Evolutionary conservation across 2,888 invertebrate genomes (phyloP).

Genomic region (Plutella xylostella): DNA sequence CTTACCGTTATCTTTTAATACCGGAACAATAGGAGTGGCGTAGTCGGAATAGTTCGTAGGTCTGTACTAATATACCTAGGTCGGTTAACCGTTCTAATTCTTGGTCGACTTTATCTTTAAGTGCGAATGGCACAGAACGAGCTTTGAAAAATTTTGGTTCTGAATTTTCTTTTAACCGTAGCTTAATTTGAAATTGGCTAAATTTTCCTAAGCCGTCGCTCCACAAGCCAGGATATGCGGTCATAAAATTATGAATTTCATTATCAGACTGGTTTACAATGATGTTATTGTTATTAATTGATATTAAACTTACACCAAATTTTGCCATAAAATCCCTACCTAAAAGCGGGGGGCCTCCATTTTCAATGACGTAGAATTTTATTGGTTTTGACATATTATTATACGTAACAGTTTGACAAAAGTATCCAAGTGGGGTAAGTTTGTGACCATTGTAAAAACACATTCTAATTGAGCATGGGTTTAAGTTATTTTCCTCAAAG

Average conservation of each 20-base stretch:
- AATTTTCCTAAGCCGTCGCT: slow-evolving; percentile 10
- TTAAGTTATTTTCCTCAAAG: background rate
- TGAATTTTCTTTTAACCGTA: slow-evolving; percentile 9
- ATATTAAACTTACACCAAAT: background rate
- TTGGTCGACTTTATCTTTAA: background rate
- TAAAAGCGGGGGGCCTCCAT: slow-evolving; percentile 5
- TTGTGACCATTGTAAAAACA: slow-evolving; percentile 13
- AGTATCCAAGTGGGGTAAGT: slow-evolving; percentile 10
- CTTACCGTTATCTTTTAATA: background rate
- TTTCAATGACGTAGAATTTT: slow-evolving; percentile 7
- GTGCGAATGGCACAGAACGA: background rate
- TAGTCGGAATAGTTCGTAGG: background rate
- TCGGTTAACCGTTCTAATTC: background rate
- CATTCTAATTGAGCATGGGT: background rate
- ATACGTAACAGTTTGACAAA: background rate
- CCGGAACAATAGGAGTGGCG: background rate
- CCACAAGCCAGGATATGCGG: slow-evolving; percentile 1
- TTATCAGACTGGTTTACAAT: background rate
- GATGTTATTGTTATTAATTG: background rate
- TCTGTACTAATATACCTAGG: background rate
- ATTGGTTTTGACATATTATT: background rate
- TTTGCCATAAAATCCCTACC: slow-evolving; percentile 11
- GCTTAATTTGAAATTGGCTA: slow-evolving; percentile 8
- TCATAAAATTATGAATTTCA: background rate
- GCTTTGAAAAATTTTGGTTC: slow-evolving; percentile 16